A percentile compares a stretch with the other conserved stretches of the same genome.
These are phyloP conservation scores for Enoplosus armatus DNA, from an alignment of 2,797 vertebrate genomes.

Conservation along the genomic window DNA sequence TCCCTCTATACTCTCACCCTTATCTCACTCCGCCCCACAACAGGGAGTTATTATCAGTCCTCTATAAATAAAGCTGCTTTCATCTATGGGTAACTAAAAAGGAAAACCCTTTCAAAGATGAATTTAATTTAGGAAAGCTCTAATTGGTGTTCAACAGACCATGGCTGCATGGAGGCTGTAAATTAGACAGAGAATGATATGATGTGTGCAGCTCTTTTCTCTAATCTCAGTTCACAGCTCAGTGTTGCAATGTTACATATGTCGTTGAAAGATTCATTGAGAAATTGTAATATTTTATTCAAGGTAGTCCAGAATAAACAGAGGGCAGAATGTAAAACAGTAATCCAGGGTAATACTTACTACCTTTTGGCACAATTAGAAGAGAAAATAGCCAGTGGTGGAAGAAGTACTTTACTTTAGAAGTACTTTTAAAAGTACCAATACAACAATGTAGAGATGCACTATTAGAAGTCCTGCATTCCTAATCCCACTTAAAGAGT, in stretches of 20 bases:
- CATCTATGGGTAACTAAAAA: slow-evolving; percentile 62
- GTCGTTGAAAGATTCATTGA: slow-evolving; percentile 9
- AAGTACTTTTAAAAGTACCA: not conserved
- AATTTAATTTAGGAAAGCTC: slow-evolving; percentile 63
- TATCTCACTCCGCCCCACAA: slow-evolving; percentile 75
- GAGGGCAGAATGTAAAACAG: slow-evolving; percentile 6
- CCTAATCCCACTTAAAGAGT: not conserved
- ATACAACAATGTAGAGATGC: not conserved
- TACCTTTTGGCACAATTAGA: slow-evolving; percentile 18
- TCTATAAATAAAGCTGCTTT: slow-evolving; percentile 79
- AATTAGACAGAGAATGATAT: slow-evolving; percentile 57
- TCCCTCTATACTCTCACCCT: slow-evolving; percentile 72
- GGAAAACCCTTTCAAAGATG: slow-evolving; percentile 48
- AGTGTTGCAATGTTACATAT: slow-evolving; percentile 47
- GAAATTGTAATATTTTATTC: slow-evolving; percentile 27
- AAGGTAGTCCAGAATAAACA: slow-evolving; percentile 22
- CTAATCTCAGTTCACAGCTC: slow-evolving; percentile 51
- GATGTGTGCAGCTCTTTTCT: slow-evolving; percentile 47
- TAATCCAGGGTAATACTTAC: slow-evolving; percentile 11
- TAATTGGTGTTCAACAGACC: slow-evolving; percentile 71
- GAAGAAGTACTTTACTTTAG: not conserved
- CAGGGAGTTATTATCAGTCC: slow-evolving; percentile 67
- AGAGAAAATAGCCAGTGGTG: not conserved
- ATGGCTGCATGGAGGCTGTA: slow-evolving; percentile 52
- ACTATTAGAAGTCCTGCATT: not conserved